phyloP scores from a whole-genome alignment of 2,888 invertebrate species.

The Hermodice carunculata region DNA sequence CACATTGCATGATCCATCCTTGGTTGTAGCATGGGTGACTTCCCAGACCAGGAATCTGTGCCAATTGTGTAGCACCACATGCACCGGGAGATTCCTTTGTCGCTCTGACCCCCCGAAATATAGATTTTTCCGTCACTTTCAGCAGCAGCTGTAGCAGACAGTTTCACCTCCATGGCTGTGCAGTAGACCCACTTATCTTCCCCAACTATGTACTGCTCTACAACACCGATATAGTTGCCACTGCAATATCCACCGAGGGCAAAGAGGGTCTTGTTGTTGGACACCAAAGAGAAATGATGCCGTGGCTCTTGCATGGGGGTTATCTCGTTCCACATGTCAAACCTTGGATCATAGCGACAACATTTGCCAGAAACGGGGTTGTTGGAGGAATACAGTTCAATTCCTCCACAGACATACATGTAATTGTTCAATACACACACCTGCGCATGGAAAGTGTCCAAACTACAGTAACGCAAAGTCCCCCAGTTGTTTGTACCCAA shows the following conservation, averaged over 20 bases:
- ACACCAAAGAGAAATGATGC: conserved; percentile 22
- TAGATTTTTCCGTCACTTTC: conserved; percentile 21
- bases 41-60: conserved; percentile 11
- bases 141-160: conserved; percentile 20
- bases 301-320: conserved; percentile 23
- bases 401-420: conserved; percentile 32
- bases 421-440: conserved; percentile 25
- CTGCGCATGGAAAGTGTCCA: conserved; percentile 29
- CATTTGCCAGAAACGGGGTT: conserved; percentile 27
- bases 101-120: conserved; percentile 23
- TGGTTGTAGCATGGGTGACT: conserved; percentile 8
- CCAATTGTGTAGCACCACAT: conserved; percentile 19
- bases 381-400: conserved; percentile 24
- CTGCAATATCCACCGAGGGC: conserved; percentile 30
- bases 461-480: background rate
- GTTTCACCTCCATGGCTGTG: conserved; percentile 8
- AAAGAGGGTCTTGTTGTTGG: conserved; percentile 11
- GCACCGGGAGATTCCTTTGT: conserved; percentile 16
- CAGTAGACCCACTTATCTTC: conserved; percentile 11
- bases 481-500: conserved; percentile 10
- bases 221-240: conserved; percentile 17
- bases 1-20: conserved; percentile 28
- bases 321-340: conserved; percentile 23
- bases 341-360: conserved; percentile 29
- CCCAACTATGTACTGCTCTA: conserved; percentile 18